Percentiles rank a stretch among this genome's conserved stretches.
phyloP scores from a whole-genome alignment of 2,797 vertebrate genomes.

The Myiothlypis coronata region DNA sequence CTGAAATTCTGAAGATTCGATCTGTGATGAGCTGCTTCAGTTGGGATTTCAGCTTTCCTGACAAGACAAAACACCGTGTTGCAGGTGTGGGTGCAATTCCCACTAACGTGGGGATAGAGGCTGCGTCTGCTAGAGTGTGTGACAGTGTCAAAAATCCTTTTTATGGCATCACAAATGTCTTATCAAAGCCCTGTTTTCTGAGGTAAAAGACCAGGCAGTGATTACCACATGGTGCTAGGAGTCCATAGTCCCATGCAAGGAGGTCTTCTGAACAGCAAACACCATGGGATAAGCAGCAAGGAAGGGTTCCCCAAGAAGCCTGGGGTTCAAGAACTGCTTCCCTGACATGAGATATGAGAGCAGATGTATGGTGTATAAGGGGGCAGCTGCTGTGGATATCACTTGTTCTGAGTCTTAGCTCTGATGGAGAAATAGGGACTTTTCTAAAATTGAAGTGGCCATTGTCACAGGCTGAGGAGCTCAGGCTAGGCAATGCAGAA shows the following conservation, averaged over 20 bases:
- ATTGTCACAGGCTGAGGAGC: background rate
- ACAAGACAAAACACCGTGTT: background rate
- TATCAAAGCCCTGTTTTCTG: background rate
- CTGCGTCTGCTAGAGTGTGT: background rate
- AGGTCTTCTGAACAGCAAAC: background rate
- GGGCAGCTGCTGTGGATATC: background rate
- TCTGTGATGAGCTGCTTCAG: background rate
- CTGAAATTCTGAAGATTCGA: background rate
- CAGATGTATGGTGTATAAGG: background rate
- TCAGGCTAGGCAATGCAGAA: background rate
- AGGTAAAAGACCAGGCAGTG: background rate
- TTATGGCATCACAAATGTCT: background rate
- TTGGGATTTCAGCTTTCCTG: background rate
- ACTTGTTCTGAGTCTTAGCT: background rate
- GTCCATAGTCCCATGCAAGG: rapidly evolving
- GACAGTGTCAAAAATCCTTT: background rate
- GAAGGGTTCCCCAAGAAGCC: background rate
- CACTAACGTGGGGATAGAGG: background rate
- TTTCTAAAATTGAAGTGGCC: background rate
- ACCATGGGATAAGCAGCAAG: background rate
- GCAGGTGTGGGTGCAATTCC: background rate
- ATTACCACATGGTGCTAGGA: background rate
- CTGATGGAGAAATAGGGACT: background rate
- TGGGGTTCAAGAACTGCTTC: background rate
- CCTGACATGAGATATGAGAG: rapidly evolving